Evolutionary conservation across 2,888 invertebrate genomes (phyloP), one percentile per base, ranked within the genome.

Genomic region (Syrista parreyssii): DNA sequence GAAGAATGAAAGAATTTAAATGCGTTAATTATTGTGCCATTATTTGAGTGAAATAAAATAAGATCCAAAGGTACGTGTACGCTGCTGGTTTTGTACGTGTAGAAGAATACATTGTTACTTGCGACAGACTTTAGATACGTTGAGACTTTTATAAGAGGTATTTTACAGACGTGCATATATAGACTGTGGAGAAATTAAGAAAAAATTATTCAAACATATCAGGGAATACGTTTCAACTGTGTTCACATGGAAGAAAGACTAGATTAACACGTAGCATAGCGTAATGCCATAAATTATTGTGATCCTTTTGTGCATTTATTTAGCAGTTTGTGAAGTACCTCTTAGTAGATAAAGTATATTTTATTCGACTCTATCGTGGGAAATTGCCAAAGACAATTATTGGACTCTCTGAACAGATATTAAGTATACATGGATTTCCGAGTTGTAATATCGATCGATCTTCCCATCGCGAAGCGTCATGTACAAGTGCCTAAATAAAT

Each of bases 21-120:
- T 71, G 71, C 32, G 15, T 71, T 71, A 71, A 71, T 31, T 34
- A 78, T 71, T 68, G 78, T 81, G 80, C 80, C 80, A 81, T 80
- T 76, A 75, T 76, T 68, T 23, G 33, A 74, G 55, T 34, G 32
- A 78, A 73, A 68, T 36, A 76, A 78, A 76, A 34, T 40, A 68
- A 68, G 31, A 72, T 77, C 73, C 69, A 31, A n/a, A 31, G 31
- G 55, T 32, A 71, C 68, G 74, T 74, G 71, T 71, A 23, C 71
- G 32, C 9, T 71, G 15, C 71, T 31, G 31, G 12, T 71, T 33
- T 55, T 23, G 55, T 55, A 23, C 55, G 15, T 12, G 31, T 31
- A 32, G 71, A 71, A 71, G 71, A 33, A 33, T 71, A 3, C 9
- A 71, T 12, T 6, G 55, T 55, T 23, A 55, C 55, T 55, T 23